Percentiles rank a stretch among this genome's conserved stretches.
phyloP scores from a whole-genome alignment of 1,140 invertebrate species.

The Myzus persicae region DNA sequence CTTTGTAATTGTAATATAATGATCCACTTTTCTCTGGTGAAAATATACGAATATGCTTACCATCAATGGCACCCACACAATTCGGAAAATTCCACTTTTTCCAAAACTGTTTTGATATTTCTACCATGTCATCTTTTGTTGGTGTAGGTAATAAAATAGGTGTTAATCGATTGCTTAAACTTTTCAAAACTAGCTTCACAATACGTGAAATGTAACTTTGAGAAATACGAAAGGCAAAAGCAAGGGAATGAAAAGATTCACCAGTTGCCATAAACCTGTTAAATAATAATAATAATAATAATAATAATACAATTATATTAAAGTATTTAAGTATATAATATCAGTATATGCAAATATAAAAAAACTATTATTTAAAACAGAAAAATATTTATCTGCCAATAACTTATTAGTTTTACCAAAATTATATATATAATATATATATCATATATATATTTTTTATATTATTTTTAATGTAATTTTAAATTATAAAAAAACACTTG shows the following conservation, averaged over 20 bases:
- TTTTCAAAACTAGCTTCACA: neutral
- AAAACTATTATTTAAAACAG: no score
- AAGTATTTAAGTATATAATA: neutral
- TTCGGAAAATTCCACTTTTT: constrained; percentile 65
- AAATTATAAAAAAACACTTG: no score
- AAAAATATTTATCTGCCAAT: no score
- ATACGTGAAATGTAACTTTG: neutral
- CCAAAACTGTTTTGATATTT: constrained; percentile 59
- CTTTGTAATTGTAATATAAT: constrained; percentile 65
- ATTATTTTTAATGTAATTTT: no score
- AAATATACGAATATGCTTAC: constrained; percentile 60
- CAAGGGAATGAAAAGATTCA: neutral
- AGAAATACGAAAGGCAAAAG: neutral
- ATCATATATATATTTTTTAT: no score
- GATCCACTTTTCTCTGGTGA: constrained; percentile 63
- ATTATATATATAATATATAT: no score
- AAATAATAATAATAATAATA: neutral
- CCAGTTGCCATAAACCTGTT: neutral
- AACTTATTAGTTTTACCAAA: no score
- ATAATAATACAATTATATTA: neutral
- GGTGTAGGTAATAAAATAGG: neutral
- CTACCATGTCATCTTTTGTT: constrained; percentile 26
- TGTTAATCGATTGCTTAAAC: neutral
- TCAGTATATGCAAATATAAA: no score
- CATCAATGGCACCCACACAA: constrained; percentile 65